These are phyloP conservation scores for Lytechinus variegatus DNA, from an alignment of 35 echinoderm and acorn worm species.

Conservation along the genomic window DNA sequence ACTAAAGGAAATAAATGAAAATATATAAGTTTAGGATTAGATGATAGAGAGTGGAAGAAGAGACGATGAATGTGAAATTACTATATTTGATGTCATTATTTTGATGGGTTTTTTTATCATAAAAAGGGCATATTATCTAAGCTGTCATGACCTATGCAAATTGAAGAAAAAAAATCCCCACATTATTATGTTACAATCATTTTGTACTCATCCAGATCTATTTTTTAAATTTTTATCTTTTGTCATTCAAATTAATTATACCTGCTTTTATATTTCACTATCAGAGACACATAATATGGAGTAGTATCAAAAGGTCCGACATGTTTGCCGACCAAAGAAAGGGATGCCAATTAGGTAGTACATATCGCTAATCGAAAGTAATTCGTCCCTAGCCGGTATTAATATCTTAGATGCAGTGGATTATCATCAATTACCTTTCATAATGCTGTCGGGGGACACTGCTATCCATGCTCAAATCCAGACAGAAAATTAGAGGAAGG, in stretches of 20 bases:
- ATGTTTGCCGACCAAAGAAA: not conserved
- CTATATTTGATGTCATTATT: no score
- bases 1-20: no score
- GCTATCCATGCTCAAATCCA: not conserved
- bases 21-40: no score
- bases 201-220: not conserved
- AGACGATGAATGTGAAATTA: no score
- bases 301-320: not conserved
- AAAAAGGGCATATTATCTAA: no score
- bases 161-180: no score
- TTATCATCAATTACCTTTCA: not conserved
- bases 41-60: no score
- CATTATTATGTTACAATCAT: no score
- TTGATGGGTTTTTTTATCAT: no score
- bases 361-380: not conserved
- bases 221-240: not conserved
- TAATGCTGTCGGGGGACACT: not conserved
- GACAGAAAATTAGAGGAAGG: not conserved
- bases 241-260: not conserved
- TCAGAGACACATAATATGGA: not conserved
- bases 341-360: not conserved
- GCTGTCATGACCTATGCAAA: no score
- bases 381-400: not conserved
- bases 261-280: not conserved
- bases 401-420: not conserved